Conservation (phyloP, 2,888 invertebrate species). For the Drosophila ustulata region DNA sequence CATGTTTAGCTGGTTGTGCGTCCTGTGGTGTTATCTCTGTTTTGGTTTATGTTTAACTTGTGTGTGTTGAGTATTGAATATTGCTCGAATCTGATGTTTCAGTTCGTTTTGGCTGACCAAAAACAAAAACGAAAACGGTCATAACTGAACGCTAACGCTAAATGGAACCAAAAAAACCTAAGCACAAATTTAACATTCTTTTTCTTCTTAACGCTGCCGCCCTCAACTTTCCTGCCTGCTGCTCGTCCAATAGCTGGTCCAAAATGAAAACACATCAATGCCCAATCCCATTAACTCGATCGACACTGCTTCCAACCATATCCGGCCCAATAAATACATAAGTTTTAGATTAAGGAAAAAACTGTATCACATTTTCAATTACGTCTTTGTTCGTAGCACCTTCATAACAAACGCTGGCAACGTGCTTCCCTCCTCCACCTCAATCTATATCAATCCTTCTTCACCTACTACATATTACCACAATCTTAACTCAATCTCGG, state of each 20-base stretch:
- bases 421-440: slow-evolving; percentile 26
- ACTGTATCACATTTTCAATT: slow-evolving; percentile 85
- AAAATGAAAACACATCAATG: slow-evolving; percentile 28
- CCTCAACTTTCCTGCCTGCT: background rate
- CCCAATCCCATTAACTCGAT: background rate
- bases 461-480: slow-evolving; percentile 5
- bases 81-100: slow-evolving; percentile 18
- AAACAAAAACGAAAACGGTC: slow-evolving; percentile 36
- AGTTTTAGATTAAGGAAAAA: slow-evolving; percentile 72
- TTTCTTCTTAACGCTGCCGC: slow-evolving; percentile 12
- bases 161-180: slow-evolving; percentile 42
- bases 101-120: slow-evolving; percentile 33
- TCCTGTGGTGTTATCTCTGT: slow-evolving; percentile 28
- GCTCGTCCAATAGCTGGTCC: slow-evolving; percentile 12
- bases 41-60: background rate
- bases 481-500: background rate
- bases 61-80: slow-evolving; percentile 9
- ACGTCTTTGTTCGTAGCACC: slow-evolving; percentile 85
- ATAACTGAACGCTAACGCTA: slow-evolving; percentile 21
- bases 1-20: slow-evolving; percentile 47
- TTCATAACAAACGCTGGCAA: slow-evolving; percentile 71
- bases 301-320: slow-evolving; percentile 15
- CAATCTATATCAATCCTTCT: slow-evolving; percentile 9
- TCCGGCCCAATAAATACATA: slow-evolving; percentile 68
- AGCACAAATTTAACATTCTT: slow-evolving; percentile 37